Conservation (phyloP, 2,797 vertebrate species). For the Sebastes ruberrimus region DNA sequence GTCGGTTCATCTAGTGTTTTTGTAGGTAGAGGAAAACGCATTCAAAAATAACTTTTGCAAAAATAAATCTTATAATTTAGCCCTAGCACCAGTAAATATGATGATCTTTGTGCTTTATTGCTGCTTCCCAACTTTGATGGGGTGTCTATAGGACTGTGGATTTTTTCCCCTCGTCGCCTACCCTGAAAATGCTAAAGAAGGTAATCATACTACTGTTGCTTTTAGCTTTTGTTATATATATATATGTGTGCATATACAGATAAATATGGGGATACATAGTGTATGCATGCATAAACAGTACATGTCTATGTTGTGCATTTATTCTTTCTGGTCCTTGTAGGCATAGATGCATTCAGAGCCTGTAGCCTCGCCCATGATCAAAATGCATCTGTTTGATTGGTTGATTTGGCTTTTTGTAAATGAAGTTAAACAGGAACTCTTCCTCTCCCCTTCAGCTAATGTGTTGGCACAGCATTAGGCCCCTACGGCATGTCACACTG, state of each 20-base stretch:
- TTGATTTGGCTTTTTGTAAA: not conserved
- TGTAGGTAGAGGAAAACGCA: fast-evolving
- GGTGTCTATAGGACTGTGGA: not conserved
- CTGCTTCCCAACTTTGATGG: not conserved
- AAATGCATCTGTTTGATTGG: not conserved
- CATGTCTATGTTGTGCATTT: not conserved
- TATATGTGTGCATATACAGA: too few species aligned
- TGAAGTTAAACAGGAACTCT: not conserved
- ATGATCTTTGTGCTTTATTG: not conserved
- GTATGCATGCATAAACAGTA: not conserved
- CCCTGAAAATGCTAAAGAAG: too few species aligned
- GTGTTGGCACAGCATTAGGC: not conserved
- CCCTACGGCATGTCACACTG: not conserved
- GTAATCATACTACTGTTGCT: not conserved
- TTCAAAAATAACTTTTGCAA: too few species aligned
- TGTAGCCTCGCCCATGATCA: not conserved
- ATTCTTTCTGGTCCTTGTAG: not conserved
- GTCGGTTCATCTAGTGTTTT: too few species aligned
- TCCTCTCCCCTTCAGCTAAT: not conserved
- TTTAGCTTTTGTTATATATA: too few species aligned
- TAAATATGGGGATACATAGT: not conserved
- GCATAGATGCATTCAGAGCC: not conserved
- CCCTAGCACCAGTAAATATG: not conserved
- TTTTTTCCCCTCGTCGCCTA: too few species aligned
- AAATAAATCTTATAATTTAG: not conserved